These are phyloP conservation scores for Sebastes vulpes DNA, from an alignment of 2,797 vertebrate genomes.

Conservation along the genomic window DNA sequence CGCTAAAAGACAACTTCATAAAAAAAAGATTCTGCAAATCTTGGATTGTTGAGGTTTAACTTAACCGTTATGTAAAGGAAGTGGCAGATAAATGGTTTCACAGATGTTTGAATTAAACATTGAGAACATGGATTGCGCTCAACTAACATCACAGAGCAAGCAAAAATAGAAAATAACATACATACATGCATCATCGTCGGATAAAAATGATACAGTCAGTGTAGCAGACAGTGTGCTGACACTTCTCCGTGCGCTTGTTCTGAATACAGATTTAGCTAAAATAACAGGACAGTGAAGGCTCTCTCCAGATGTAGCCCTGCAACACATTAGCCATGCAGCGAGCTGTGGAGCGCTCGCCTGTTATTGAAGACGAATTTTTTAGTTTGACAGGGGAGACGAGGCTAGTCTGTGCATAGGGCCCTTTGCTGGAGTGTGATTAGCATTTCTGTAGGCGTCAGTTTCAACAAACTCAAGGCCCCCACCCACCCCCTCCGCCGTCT, in stretches of 20 bases:
- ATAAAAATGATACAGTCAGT: not conserved
- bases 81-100: not conserved
- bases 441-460: conserved; percentile 82
- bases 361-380: conserved; percentile 52
- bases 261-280: conserved; percentile 44
- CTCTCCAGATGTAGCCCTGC: conserved; percentile 23
- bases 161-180: not conserved
- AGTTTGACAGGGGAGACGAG: conserved; percentile 57
- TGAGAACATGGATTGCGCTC: not conserved
- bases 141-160: not conserved
- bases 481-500: conserved; percentile 3
- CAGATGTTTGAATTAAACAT: not conserved
- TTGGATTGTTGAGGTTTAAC: not conserved
- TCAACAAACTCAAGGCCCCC: conserved; percentile 77
- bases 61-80: not conserved
- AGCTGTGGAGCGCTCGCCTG: conserved; percentile 30
- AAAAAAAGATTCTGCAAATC: not conserved
- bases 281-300: conserved; percentile 18
- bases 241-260: not conserved
- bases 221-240: not conserved
- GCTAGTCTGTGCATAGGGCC: conserved; percentile 50
- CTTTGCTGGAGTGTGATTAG: conserved; percentile 78
- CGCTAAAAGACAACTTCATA: not conserved
- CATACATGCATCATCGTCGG: not conserved
- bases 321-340: conserved; percentile 50